A percentile compares a stretch with the other conserved stretches of the same genome.
phyloP scores from a whole-genome alignment of 2,797 vertebrate species.

The Austrolebias charrua region DNA sequence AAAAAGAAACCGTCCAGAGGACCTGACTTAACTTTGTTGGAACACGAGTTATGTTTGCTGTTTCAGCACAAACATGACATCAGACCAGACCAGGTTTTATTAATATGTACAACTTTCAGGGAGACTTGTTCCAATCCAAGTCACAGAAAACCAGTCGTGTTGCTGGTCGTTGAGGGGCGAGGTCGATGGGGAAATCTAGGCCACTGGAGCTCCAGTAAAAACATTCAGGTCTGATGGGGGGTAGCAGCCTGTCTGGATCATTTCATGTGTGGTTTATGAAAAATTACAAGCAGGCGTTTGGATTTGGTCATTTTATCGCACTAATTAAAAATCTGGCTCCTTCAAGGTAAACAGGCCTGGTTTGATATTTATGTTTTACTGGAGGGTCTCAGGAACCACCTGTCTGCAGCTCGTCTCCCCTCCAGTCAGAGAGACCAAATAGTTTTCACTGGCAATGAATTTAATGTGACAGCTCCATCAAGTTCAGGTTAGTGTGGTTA shows the following conservation, averaged over 20 bases:
- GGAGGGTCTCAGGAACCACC: background rate
- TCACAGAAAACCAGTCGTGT: conserved; percentile 72
- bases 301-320: conserved; percentile 7
- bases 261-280: conserved; percentile 24
- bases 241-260: conserved; percentile 4
- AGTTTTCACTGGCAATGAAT: conserved; percentile 53
- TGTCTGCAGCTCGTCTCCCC: conserved; percentile 7
- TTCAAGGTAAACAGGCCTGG: conserved; percentile 7
- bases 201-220: conserved; percentile 33
- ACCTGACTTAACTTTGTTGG: too few relatives aligned
- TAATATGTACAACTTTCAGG: conserved; percentile 34
- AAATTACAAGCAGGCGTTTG: conserved; percentile 5
- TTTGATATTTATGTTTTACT: conserved; percentile 7
- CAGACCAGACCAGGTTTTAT: conserved; percentile 39
- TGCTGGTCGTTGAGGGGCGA: conserved; percentile 17
- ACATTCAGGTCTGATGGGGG: conserved; percentile 19
- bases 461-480: conserved; percentile 26
- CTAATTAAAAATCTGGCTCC: conserved; percentile 4
- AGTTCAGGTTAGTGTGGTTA: conserved; percentile 15
- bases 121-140: conserved; percentile 39
- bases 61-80: conserved; percentile 21
- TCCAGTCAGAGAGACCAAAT: conserved; percentile 44
- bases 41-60: conserved; percentile 17
- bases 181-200: conserved; percentile 48
- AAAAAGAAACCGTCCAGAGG: too few relatives aligned